Evolutionary conservation across 53 echinoderm and acorn worm genomes (phyloP), one percentile per base, ranked within the genome.

Genomic region (Hippasteria phrygiana): DNA sequence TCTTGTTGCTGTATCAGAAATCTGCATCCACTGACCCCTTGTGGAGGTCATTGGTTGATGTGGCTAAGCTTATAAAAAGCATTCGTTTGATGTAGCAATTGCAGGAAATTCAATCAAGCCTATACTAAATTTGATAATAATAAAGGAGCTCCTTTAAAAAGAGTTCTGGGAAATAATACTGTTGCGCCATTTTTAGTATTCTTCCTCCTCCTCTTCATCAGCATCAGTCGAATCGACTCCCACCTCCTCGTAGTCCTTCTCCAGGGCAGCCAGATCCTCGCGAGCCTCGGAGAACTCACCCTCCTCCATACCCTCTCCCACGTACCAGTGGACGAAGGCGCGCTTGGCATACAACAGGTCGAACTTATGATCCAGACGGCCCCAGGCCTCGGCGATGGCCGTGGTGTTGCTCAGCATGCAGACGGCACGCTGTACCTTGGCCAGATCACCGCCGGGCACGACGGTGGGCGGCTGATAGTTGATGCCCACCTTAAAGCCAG

Each of bases 401-500:
- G 96, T 96, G 80, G 96, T 96, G 96, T 96, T 96, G 93, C 96
- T 96, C 92, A 96, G 78, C 96, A 96, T 96, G 83, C 96, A 96
- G 74, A 96, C 96, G 50, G 96, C 96, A 92, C 93, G 93, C 67
- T 93, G 92, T 18, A 95, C 95, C 90, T 95, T 95, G 63, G 95
- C 95, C 41, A 93, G 91, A 71, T 93, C 93, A 53, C 93, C 94
- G 33, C 94, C 91, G 4, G 94, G 94, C 1, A 91, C 91, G 17
- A 94, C 94, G 48, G 96, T 96, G 66, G 96, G 96, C 34, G 96
- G 94, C 87, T 96, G 96, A 89, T 93, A 93, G 96, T 96, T 96
- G 93, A 96, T 96, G 33, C 96, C 96, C 73, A 96, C 96, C 90
- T 96, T 96, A 88, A 96, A 96, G 62, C 96, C 96, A 87, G 96